A percentile compares a stretch with the other conserved stretches of the same genome.
Evolutionary conservation across 2,113 vertebrate genomes (phyloP).

Genomic region (Gymnarchus niloticus): DNA sequence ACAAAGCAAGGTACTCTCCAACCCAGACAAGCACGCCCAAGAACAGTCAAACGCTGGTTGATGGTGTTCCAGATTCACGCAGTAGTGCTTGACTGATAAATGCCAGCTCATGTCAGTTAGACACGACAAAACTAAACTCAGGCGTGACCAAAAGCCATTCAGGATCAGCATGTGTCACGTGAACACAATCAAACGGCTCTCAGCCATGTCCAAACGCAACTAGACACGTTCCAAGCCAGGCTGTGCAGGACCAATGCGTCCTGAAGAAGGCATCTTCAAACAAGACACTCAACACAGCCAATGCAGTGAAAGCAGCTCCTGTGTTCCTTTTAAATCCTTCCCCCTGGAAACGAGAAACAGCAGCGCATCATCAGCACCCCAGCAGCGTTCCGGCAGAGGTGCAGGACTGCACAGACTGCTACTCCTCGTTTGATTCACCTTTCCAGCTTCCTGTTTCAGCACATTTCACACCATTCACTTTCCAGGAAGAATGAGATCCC

Average conservation of each 20-base stretch:
- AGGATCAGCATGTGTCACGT: neutral
- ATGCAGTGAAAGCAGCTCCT: too few relatives aligned
- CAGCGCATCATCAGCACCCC: neutral
- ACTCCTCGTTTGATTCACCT: neutral
- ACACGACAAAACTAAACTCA: neutral
- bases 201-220: neutral
- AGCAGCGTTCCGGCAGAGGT: too few relatives aligned
- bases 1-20: neutral
- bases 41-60: neutral
- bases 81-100: neutral
- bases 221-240: neutral
- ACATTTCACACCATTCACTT: neutral
- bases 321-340: neutral
- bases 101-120: neutral
- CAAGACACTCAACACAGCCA: neutral
- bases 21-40: neutral
- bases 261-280: neutral
- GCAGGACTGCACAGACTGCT: too few relatives aligned
- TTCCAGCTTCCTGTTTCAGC: neutral
- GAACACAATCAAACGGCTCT: neutral
- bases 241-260: too few relatives aligned
- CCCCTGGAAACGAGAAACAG: neutral
- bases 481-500: neutral
- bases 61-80: neutral
- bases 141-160: neutral